Percentiles rank a stretch among this genome's conserved stretches.
These are phyloP conservation scores for Agrypnia vestita DNA, from an alignment of 1,140 invertebrate genomes.

Conservation along the genomic window DNA sequence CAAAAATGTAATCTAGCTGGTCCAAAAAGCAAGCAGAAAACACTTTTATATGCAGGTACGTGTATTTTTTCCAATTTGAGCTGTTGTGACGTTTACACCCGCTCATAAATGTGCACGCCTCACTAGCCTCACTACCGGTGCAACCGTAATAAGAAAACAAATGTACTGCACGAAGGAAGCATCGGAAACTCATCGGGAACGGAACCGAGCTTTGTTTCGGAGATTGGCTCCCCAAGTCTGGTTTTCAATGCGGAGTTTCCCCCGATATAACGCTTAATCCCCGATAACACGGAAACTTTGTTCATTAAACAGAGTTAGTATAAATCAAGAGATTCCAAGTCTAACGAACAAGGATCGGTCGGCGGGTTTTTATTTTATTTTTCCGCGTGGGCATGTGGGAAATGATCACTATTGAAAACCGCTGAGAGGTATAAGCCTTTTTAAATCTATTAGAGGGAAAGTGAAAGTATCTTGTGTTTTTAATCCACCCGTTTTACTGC, in stretches of 20 bases:
- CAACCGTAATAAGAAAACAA: slow-evolving; percentile 7
- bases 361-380: neutral
- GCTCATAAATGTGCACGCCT: neutral
- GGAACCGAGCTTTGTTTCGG: slow-evolving; percentile 38
- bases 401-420: too few relatives aligned
- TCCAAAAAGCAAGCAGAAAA: too few relatives aligned
- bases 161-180: slow-evolving; percentile 8
- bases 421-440: too few relatives aligned
- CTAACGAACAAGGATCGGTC: neutral
- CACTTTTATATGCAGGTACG: too few relatives aligned
- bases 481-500: too few relatives aligned
- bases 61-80: neutral
- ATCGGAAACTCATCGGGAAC: slow-evolving; percentile 50
- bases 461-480: too few relatives aligned
- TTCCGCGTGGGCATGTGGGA: too few relatives aligned
- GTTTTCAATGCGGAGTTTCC: slow-evolving; percentile 2
- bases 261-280: neutral
- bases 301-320: neutral
- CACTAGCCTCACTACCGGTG: too few relatives aligned
- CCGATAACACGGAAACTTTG: neutral
- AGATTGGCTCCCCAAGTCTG: slow-evolving; percentile 37
- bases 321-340: neutral
- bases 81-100: neutral
- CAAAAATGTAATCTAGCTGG: too few relatives aligned
- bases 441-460: too few relatives aligned